These are phyloP conservation scores for Pomatorhinus ruficollis DNA, from an alignment of 2,113 vertebrate genomes.

Conservation along the genomic window DNA sequence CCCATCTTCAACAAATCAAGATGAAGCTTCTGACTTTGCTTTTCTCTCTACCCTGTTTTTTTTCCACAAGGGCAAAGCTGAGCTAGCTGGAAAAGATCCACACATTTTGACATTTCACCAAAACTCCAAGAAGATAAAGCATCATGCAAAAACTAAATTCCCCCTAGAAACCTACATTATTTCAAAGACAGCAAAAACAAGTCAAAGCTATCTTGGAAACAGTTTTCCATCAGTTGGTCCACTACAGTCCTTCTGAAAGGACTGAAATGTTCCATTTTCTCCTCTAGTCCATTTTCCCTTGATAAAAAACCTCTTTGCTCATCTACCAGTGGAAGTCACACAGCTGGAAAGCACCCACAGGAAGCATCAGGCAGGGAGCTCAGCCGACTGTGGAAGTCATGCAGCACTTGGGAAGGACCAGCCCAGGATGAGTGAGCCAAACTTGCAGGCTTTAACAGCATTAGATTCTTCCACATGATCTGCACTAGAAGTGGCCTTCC, in stretches of 20 bases:
- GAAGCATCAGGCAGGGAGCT: neutral
- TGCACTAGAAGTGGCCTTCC: neutral
- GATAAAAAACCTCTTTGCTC: neutral
- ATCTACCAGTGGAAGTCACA: neutral
- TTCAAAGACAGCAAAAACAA: neutral
- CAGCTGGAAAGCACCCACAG: neutral
- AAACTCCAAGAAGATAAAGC: neutral
- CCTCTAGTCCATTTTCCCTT: neutral
- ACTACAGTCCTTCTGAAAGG: neutral
- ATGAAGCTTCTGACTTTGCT: neutral
- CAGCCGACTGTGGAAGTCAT: accelerated
- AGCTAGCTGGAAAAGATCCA: neutral
- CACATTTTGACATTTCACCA: neutral
- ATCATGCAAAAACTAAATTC: neutral
- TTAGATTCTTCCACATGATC: neutral
- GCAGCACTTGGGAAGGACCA: neutral
- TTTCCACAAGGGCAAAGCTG: neutral
- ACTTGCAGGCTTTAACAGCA: neutral
- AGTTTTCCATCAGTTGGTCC: neutral
- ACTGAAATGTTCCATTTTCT: neutral
- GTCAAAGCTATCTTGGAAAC: neutral
- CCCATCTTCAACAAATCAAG: neutral
- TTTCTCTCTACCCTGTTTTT: neutral
- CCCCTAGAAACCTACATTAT: neutral
- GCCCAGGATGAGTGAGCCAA: neutral